Conservation (phyloP, 2,888 invertebrate species). For the Pegoplata infirma region DNA sequence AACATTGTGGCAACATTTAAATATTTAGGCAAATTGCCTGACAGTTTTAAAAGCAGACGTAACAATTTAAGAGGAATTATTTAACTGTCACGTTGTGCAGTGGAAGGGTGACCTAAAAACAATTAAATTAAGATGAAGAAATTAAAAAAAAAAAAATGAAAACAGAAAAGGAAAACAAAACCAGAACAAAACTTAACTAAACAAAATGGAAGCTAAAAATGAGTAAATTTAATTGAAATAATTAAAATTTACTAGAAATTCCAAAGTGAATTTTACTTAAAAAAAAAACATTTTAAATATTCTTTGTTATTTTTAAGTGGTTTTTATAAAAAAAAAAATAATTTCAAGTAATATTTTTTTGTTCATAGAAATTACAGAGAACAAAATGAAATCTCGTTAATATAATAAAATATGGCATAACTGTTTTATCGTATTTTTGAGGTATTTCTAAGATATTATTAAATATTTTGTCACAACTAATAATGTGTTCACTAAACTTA, state of each 20-base stretch:
- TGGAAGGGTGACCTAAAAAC: constrained; percentile 41
- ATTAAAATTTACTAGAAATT: constrained; percentile 50
- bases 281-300: constrained; percentile 25
- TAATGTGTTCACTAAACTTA: too few species aligned
- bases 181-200: background rate
- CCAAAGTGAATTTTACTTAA: constrained; percentile 17
- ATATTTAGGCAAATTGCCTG: constrained; percentile 14
- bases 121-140: constrained; percentile 52
- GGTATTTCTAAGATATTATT: too few species aligned
- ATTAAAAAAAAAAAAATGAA: constrained; percentile 21
- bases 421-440: too few species aligned
- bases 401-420: too few species aligned
- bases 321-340: constrained; percentile 10
- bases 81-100: constrained; percentile 42
- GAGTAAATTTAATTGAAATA: constrained; percentile 44
- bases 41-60: constrained; percentile 27
- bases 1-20: constrained; percentile 50
- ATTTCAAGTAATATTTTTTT: background rate
- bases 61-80: constrained; percentile 44
- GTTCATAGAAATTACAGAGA: background rate
- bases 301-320: constrained; percentile 7
- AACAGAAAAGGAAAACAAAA: constrained; percentile 15
- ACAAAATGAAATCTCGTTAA: too few species aligned
- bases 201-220: constrained; percentile 27
- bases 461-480: too few species aligned